Percentiles rank a stretch among this genome's conserved stretches.
Evolutionary conservation across 2,888 invertebrate genomes (phyloP).

Genomic region (Macrophya alboannulata): DNA sequence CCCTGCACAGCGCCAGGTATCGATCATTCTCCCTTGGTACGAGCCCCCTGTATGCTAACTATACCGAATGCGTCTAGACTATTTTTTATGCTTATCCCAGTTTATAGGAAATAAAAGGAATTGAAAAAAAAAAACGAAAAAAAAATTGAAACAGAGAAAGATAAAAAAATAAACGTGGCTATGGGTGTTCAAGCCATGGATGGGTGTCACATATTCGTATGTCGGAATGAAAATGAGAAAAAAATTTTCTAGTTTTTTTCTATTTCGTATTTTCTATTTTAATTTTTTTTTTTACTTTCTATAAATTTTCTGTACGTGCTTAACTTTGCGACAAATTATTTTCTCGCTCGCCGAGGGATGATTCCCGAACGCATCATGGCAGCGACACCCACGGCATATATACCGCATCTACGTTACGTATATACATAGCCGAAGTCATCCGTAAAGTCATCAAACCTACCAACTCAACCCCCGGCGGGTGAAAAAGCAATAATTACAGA

Average conservation of each 20-base stretch:
- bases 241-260: not conserved
- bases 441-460: slow-evolving; percentile 51
- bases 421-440: slow-evolving; percentile 30
- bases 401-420: slow-evolving; percentile 25
- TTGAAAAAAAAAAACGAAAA: slow-evolving; percentile 21
- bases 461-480: slow-evolving; percentile 25
- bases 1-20: slow-evolving; percentile 53
- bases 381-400: too few species aligned
- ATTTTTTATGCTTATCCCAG: slow-evolving; percentile 72
- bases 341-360: slow-evolving; percentile 63
- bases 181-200: not conserved
- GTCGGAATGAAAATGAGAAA: not conserved
- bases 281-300: slow-evolving; percentile 66
- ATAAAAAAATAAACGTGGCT: not conserved
- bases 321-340: not conserved
- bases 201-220: not conserved
- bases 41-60: slow-evolving; percentile 68
- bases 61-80: slow-evolving; percentile 73
- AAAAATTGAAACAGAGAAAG: not conserved
- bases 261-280: too few species aligned
- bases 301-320: not conserved
- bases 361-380: slow-evolving; percentile 65
- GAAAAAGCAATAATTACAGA: slow-evolving; percentile 57
- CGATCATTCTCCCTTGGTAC: slow-evolving; percentile 44
- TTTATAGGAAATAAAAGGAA: slow-evolving; percentile 69